phyloP scores from a whole-genome alignment of 1,140 invertebrate genomes.

The Myzus persicae region DNA sequence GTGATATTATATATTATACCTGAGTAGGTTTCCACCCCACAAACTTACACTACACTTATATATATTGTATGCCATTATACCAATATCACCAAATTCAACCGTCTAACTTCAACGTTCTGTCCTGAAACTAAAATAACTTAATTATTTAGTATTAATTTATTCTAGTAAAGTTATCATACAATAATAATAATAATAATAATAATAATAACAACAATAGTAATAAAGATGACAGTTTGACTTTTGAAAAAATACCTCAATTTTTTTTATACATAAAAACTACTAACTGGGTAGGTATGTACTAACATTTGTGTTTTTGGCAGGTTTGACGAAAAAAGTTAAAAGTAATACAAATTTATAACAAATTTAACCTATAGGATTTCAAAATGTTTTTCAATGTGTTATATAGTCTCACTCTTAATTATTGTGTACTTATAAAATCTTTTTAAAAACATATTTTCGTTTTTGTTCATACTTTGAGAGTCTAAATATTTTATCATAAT shows the following conservation, averaged over 20 bases:
- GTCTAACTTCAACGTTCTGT: too few relatives aligned
- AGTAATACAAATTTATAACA: background rate
- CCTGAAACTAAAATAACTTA: background rate
- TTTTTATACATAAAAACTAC: background rate
- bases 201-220: background rate
- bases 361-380: background rate
- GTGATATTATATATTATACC: slow-evolving; percentile 37
- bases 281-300: background rate
- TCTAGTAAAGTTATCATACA: background rate
- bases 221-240: background rate
- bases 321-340: too few relatives aligned
- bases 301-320: background rate
- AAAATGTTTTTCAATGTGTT: background rate
- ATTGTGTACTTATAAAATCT: background rate
- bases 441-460: background rate
- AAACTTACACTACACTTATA: background rate
- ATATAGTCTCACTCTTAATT: background rate
- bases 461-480: background rate
- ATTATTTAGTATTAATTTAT: background rate
- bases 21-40: background rate
- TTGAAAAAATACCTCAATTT: background rate
- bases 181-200: background rate
- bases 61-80: background rate
- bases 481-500: background rate
- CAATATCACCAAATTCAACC: background rate